Conservation (phyloP, 2,797 vertebrate genomes). For the Scomberomorus guttatus region DNA sequence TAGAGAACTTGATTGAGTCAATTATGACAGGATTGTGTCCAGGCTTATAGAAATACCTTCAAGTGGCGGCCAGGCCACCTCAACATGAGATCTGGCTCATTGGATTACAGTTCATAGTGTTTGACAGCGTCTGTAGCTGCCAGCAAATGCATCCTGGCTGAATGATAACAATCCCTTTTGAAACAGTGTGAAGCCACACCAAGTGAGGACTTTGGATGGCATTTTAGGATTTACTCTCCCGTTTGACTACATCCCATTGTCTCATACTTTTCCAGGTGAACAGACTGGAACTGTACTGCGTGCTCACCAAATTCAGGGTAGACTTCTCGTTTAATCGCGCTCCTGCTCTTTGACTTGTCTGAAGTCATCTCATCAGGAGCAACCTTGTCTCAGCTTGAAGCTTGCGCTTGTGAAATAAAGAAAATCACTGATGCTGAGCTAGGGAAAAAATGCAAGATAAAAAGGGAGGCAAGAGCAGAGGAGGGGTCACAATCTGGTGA, state of each 20-base stretch:
- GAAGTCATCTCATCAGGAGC: conserved; percentile 55
- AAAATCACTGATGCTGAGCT: conserved; percentile 39
- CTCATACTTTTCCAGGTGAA: conserved; percentile 63
- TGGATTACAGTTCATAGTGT: conserved; percentile 57
- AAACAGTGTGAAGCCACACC: conserved; percentile 23
- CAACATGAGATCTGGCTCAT: conserved; percentile 55
- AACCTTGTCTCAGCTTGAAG: conserved; percentile 56
- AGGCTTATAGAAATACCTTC: conserved; percentile 43
- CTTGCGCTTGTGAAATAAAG: conserved; percentile 43
- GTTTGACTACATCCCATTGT: conserved; percentile 14
- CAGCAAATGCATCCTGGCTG: conserved; percentile 44
- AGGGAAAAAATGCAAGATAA: conserved; percentile 22
- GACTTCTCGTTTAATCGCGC: conserved; percentile 36
- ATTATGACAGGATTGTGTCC: conserved; percentile 48
- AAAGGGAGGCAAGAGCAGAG: conserved; percentile 8
- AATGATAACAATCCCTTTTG: conserved; percentile 44
- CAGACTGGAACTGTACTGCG: conserved; percentile 37
- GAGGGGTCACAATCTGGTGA: conserved; percentile 28
- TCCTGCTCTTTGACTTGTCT: conserved; percentile 32
- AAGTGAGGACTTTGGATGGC: conserved; percentile 23
- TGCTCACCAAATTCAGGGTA: conserved; percentile 28
- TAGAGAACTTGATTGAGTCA: conserved; percentile 29
- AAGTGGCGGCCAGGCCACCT: conserved; percentile 39
- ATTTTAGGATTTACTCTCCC: conserved; percentile 39
- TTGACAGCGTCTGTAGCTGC: conserved; percentile 38